These are phyloP conservation scores for Leptodactylus fallax DNA, from an alignment of 2,797 vertebrate genomes.

Conservation along the genomic window DNA sequence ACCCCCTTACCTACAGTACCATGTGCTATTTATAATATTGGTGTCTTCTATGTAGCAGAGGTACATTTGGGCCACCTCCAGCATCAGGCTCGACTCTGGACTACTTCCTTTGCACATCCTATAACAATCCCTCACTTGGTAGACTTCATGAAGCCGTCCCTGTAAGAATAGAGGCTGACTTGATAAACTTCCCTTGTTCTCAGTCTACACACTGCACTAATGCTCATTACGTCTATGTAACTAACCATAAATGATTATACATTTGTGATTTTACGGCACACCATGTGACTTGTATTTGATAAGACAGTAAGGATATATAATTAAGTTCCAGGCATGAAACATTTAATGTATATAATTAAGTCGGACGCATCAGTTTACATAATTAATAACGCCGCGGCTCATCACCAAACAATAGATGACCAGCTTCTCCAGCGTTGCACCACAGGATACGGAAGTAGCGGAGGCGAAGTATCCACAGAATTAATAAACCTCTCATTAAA, in stretches of 20 bases:
- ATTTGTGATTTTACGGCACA: neutral
- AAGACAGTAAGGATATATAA: slow-evolving; percentile 6
- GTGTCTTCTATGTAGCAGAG: too few relatives aligned
- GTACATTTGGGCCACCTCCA: too few relatives aligned
- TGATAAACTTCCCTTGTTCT: neutral
- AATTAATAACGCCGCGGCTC: slow-evolving; percentile 11
- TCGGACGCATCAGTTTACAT: neutral
- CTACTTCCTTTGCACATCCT: too few relatives aligned
- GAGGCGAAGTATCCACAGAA: slow-evolving; percentile 1
- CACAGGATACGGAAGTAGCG: neutral
- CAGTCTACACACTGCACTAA: neutral
- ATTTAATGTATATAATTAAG: slow-evolving; percentile 14
- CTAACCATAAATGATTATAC: neutral
- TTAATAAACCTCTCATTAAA: slow-evolving; percentile 33
- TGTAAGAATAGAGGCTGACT: neutral
- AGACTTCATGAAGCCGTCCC: too few relatives aligned
- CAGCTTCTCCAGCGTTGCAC: neutral
- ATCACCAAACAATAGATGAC: slow-evolving; percentile 22
- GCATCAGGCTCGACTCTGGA: too few relatives aligned
- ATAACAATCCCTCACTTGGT: too few relatives aligned
- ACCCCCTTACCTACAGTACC: too few relatives aligned
- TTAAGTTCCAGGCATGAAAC: slow-evolving; percentile 23
- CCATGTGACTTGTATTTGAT: neutral
- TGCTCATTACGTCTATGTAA: neutral
- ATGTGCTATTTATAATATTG: too few relatives aligned